phyloP scores from a whole-genome alignment of 2,797 vertebrate species.

The Myiotriccus ornatus region DNA sequence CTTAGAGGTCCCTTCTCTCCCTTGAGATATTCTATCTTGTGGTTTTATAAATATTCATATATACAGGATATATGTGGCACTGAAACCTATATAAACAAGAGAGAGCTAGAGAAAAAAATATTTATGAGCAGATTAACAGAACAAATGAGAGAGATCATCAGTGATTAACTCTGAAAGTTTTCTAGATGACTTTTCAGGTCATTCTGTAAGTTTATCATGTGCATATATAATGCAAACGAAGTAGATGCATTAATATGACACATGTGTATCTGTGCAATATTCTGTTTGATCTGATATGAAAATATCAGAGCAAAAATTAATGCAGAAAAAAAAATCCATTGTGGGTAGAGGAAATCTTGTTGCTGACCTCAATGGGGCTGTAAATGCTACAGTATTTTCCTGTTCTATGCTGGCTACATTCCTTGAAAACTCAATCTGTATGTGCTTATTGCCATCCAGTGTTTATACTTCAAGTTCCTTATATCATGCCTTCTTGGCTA shows the following conservation, averaged over 20 bases:
- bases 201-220: not conserved
- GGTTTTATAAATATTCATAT: not conserved
- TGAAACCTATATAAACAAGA: not conserved
- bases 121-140: not conserved
- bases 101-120: not conserved
- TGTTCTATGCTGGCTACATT: not conserved
- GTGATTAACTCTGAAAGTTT: not conserved
- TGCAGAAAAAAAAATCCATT: not conserved
- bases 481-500: not conserved
- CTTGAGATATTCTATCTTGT: not conserved
- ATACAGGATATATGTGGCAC: not conserved
- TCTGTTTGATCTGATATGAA: not conserved
- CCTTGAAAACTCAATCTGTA: not conserved
- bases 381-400: not conserved
- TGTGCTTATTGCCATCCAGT: not conserved
- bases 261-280: not conserved
- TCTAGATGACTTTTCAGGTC: not conserved
- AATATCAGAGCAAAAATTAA: not conserved
- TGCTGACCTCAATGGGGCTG: not conserved
- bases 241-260: not conserved
- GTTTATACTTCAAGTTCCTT: not conserved
- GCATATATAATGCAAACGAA: not conserved
- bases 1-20: not conserved
- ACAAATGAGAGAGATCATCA: not conserved
- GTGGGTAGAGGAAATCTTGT: not conserved